A percentile compares a stretch with the other conserved stretches of the same genome.
Conservation (phyloP, 2,113 vertebrate genomes). For the Solea solea region DNA sequence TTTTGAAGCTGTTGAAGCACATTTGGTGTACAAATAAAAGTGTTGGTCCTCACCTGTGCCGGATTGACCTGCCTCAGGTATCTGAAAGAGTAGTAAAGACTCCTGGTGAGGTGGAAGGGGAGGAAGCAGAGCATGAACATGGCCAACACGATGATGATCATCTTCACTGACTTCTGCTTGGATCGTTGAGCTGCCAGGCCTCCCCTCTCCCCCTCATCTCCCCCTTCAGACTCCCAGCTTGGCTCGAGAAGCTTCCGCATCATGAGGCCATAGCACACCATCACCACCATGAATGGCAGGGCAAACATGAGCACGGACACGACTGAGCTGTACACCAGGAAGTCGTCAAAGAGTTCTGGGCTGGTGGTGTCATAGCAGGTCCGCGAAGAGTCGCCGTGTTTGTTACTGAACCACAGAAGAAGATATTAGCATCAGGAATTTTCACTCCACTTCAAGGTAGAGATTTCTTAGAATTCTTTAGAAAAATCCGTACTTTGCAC, state of each 20-base stretch:
- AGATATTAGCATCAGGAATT: background rate
- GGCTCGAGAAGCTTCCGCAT: slow-evolving; percentile 85
- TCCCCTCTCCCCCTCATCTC: slow-evolving; percentile 69
- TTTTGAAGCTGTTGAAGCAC: background rate
- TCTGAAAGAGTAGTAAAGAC: slow-evolving; percentile 92
- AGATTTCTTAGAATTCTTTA: background rate
- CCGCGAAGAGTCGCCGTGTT: slow-evolving; percentile 36
- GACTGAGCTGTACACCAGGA: slow-evolving; percentile 89
- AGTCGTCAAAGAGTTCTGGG: slow-evolving; percentile 86
- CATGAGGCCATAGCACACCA: slow-evolving; percentile 92
- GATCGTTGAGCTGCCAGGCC: slow-evolving; percentile 76
- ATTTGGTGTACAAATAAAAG: background rate
- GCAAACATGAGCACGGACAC: slow-evolving; percentile 90
- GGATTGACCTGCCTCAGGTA: slow-evolving; percentile 79
- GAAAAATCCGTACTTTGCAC: slow-evolving; percentile 17
- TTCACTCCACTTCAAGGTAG: no score
- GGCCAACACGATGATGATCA: slow-evolving; percentile 90
- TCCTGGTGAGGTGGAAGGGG: slow-evolving; percentile 94
- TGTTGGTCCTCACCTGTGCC: slow-evolving; percentile 56
- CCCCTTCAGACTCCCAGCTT: slow-evolving; percentile 72
- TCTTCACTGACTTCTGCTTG: slow-evolving; percentile 95
- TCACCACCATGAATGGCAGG: slow-evolving; percentile 88
- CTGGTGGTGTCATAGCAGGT: slow-evolving; percentile 94
- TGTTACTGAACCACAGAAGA: background rate
- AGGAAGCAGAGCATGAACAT: slow-evolving; percentile 93